phyloP scores from a whole-genome alignment of 1,140 invertebrate genomes.

The Adelges cooleyi region DNA sequence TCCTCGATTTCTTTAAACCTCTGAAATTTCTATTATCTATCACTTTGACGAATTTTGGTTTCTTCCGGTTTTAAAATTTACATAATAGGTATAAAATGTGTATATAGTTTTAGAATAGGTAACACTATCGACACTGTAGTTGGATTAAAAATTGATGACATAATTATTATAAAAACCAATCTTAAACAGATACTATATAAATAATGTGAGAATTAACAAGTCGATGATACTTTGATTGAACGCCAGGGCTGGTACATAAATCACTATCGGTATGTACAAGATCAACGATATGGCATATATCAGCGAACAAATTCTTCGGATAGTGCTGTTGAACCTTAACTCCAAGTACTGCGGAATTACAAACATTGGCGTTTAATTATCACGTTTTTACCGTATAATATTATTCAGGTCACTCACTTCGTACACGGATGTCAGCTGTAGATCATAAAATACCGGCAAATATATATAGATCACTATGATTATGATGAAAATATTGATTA shows the following conservation, averaged over 20 bases:
- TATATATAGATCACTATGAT: conserved; percentile 60
- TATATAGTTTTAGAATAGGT: no score
- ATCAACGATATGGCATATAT: conserved; percentile 30
- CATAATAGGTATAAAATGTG: no score
- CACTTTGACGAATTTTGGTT: no score
- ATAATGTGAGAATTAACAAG: no score
- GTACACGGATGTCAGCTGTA: conserved; percentile 71
- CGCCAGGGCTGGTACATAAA: conserved; percentile 38
- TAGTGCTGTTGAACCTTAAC: background rate
- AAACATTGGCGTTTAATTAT: conserved; percentile 2
- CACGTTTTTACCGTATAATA: no score
- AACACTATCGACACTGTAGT: no score
- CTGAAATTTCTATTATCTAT: no score
- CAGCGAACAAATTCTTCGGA: background rate
- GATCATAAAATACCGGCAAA: conserved; percentile 74
- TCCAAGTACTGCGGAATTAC: background rate
- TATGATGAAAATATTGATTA: conserved; percentile 58
- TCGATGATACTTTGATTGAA: conserved; percentile 38
- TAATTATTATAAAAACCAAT: no score
- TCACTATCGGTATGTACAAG: conserved; percentile 37
- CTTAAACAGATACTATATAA: no score
- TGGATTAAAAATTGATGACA: no score
- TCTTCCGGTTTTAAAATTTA: no score
- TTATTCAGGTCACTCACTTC: conserved; percentile 47
- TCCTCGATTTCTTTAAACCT: no score